These are phyloP conservation scores for Anodontia alba DNA, from an alignment of 2,888 invertebrate genomes.

Conservation along the genomic window DNA sequence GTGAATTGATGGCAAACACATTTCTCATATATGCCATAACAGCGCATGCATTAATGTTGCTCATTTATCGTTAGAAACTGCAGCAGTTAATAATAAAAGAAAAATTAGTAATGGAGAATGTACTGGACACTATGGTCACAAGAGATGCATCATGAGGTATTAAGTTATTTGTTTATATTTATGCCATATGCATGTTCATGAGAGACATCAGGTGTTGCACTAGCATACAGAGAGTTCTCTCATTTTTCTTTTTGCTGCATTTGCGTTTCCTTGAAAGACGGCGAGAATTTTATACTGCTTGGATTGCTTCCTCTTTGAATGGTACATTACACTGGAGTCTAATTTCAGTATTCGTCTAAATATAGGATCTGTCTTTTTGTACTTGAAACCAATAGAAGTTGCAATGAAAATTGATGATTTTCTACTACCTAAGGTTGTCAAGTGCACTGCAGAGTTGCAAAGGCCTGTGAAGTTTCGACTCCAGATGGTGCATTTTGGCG, in stretches of 20 bases:
- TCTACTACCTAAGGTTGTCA: constrained; percentile 8
- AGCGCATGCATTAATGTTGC: no score
- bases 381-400: neutral
- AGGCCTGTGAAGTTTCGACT: constrained; percentile 6
- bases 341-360: neutral
- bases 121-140: no score
- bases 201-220: neutral
- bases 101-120: no score
- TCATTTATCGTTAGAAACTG: no score
- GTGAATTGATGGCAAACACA: no score
- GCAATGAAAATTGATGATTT: constrained; percentile 23
- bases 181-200: constrained; percentile 4
- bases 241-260: neutral
- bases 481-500: constrained; percentile 32
- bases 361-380: neutral
- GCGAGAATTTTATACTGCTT: neutral
- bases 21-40: no score
- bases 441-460: constrained; percentile 22
- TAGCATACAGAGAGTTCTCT: neutral
- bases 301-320: constrained; percentile 1
- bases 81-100: no score
- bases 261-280: neutral
- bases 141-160: no score
- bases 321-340: neutral
- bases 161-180: constrained; percentile 11